Base-by-base conservation (phyloP, 64 coral and sea anemone genomes). In the Actinia equina region DNA sequence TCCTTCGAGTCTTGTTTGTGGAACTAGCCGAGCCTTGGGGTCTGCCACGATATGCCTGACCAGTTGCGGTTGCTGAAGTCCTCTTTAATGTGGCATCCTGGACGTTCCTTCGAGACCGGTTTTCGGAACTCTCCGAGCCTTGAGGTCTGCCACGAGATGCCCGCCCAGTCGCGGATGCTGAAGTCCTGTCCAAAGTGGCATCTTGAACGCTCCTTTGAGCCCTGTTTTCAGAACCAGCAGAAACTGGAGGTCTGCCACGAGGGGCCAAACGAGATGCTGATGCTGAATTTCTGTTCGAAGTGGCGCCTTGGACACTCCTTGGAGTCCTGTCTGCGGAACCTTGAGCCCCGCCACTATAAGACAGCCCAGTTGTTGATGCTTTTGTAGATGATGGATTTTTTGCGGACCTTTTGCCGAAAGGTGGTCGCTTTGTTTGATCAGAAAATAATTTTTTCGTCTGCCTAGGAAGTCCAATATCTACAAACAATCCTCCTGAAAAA, bases 401-500 rank as follows among this genome's bases (percentile, higher is more conserved):
- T 13, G 6, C 13, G 13, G 23, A 41, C 25, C 12, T 74, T 41
- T 30, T 74, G 25, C 22, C 23, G 20, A 14, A 0, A 41, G 23
- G 69, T 74, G 69, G 69, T 74, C 20, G 52, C 42, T 51, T 81
- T 41, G 37, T 17, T 12, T 37, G 17, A 5, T 17, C 8, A 46
- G 71, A 43, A 3, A 27, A 12, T 26, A n/a, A 3, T 12, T n/a
- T 23, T 14, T 79, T 79, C 10, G 43, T 20, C 78, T 81, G 78
- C 8, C 78, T 2, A 22, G 78, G 78, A 37, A 81, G 49, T 44
- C 78, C 78, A 17, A 81, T 52, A 49, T 81, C 78, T 11, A 81
- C 78, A 52, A 81, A 81, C 45, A 81, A 49, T 18, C 78, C 78
- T 22, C 78, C 78, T 81, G 27, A 49, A 81, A 81, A 44, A 37